Base-by-base conservation (phyloP, 1,140 invertebrate genomes). In the Polyergus mexicanus region DNA sequence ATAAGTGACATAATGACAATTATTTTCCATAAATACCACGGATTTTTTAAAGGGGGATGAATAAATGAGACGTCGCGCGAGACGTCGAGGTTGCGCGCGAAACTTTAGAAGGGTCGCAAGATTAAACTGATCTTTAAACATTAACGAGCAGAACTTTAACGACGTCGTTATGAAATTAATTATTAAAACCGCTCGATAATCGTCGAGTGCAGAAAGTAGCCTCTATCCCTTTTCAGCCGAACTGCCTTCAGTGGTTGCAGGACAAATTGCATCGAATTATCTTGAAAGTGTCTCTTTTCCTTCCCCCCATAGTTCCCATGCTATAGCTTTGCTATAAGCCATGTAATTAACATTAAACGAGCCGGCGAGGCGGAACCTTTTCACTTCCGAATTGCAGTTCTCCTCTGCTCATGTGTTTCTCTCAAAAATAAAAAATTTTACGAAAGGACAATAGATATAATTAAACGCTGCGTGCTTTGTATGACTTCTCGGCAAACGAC, bases 201-300 rank as follows among this genome's bases (percentile, higher is more conserved):
- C 77, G 76, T 54, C 63, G 81, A 77, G 76, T 44, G 81, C 60
- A 63, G 66, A 83, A 72, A 84, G 85, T 89, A 84, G 87, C 83
- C 76, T 38, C 89, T 88, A 85, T 65, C 69, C 65, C 85, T 85
- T 87, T 83, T 83, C 58, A 38, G 58, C 51, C 35, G 35, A 56
- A 74, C 74, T 87, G 13, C 22, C 78, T 86, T 88, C 77, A 80
- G 83, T 72, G 65, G 75, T 90, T 88, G 77, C 71, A 56, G 69
- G 72, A 75, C 78, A 89, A 87, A 91, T 91, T 87, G 89, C 81
- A 90, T 91, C 83, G 87, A 88, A 89, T 91, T 90, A 90, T 71
- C 89, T 85, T 47, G 51, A 81, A 54, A 85, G 60, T 89, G 38
- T 65, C 75, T 62, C 58, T 25, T 25, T 22, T 60, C 25, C 22